phyloP scores from a whole-genome alignment of 1,140 invertebrate genomes.

The Drosophila pallidifrons region DNA sequence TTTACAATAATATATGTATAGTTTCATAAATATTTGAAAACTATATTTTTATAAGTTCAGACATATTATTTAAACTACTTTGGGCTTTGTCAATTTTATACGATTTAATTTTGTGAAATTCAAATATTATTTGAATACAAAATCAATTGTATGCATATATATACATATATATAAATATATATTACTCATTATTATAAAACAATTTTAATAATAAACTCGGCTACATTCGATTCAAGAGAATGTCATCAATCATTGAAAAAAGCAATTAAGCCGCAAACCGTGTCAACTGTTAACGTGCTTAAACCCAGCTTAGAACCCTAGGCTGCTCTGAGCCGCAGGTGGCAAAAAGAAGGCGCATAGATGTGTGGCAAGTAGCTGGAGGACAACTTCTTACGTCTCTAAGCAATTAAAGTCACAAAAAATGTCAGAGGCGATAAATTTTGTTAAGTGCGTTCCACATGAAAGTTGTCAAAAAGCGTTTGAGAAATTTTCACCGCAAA shows the following conservation, averaged over 20 bases:
- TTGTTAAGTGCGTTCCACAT: constrained; percentile 79
- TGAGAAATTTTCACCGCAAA: constrained; percentile 73
- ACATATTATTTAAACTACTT: too few species aligned
- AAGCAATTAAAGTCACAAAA: constrained; percentile 80
- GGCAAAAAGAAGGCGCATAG: constrained; percentile 26
- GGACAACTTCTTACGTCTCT: constrained; percentile 51
- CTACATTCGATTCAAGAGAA: constrained; percentile 2
- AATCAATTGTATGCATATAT: too few species aligned
- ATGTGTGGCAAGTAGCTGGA: constrained; percentile 55
- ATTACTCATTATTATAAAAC: not conserved
- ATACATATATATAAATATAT: too few species aligned
- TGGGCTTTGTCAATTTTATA: too few species aligned
- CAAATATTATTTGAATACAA: too few species aligned
- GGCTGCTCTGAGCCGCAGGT: constrained; percentile 33
- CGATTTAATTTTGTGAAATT: too few species aligned
- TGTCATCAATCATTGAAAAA: constrained; percentile 64
- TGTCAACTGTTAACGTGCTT: constrained; percentile 63
- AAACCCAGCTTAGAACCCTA: constrained; percentile 54
- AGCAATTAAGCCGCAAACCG: constrained; percentile 66
- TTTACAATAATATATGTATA: too few species aligned
- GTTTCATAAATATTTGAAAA: too few species aligned
- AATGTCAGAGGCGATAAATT: constrained; percentile 79
- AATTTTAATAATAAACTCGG: constrained; percentile 20
- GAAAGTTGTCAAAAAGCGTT: constrained; percentile 81
- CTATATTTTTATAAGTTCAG: too few species aligned